Percentiles rank a stretch among this genome's conserved stretches.
Conservation (phyloP, 92 coral and sea anemone genomes). For the Plumapathes pennacea region DNA sequence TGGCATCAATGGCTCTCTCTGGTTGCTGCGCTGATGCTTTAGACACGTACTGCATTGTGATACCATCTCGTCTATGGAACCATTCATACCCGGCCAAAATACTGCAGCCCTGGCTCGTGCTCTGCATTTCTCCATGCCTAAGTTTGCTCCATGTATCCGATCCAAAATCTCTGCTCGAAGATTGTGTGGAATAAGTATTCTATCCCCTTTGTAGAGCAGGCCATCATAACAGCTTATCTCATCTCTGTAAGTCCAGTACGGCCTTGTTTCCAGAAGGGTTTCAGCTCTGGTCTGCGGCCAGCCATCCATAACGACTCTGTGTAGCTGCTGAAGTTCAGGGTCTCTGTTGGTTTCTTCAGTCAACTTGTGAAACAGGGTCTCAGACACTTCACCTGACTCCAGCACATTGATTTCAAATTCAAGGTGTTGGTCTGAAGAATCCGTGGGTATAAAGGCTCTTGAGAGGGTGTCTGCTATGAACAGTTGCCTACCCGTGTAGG, state of each 20-base stretch:
- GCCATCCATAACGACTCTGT: conserved; percentile 22
- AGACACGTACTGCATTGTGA: conserved; percentile 25
- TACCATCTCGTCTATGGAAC: conserved; percentile 27
- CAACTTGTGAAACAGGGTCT: conserved; percentile 14
- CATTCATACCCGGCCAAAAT: conserved; percentile 44
- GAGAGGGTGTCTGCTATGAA: neutral
- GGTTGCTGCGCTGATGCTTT: conserved; percentile 35
- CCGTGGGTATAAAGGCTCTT: conserved; percentile 7
- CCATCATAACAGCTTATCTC: conserved; percentile 42
- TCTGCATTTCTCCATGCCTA: too few relatives aligned
- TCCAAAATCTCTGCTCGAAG: conserved; percentile 20
- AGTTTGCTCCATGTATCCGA: conserved; percentile 27
- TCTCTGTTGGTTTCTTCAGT: conserved; percentile 19
- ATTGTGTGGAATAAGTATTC: conserved; percentile 15
- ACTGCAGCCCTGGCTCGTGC: conserved; percentile 19
- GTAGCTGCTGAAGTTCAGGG: conserved; percentile 23
- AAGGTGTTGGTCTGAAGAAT: neutral
- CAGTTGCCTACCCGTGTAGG: conserved; percentile 7
- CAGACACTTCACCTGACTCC: conserved; percentile 1
- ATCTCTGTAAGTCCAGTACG: conserved; percentile 35
- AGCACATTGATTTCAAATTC: conserved; percentile 10
- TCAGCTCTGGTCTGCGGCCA: conserved; percentile 45
- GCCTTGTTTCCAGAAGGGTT: conserved; percentile 28
- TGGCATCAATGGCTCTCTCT: conserved; percentile 46
- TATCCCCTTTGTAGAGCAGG: conserved; percentile 25